Evolutionary conservation across 1,140 invertebrate species (phyloP).

Genomic region (Carposina sasakii): DNA sequence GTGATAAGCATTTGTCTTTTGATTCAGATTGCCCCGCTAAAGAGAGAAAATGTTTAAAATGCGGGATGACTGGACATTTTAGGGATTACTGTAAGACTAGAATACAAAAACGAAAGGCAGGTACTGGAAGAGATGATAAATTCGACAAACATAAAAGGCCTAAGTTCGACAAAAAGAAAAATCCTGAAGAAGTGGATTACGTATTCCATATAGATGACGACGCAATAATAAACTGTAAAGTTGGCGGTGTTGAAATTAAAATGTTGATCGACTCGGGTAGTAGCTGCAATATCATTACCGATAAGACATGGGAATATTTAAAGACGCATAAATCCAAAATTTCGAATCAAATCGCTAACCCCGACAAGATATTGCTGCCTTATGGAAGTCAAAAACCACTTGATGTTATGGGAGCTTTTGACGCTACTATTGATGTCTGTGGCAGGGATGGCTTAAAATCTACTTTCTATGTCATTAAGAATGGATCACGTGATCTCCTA

Average conservation of each 20-base stretch:
- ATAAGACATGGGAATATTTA: conserved; percentile 10
- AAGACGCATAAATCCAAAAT: conserved; percentile 7
- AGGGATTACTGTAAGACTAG: too few relatives aligned
- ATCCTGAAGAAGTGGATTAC: too few relatives aligned
- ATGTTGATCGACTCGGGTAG: conserved; percentile 24
- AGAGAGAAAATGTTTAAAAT: too few relatives aligned
- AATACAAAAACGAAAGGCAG: too few relatives aligned
- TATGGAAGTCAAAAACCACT: conserved; percentile 13
- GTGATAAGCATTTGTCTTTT: too few relatives aligned
- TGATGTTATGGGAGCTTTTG: conserved; percentile 13
- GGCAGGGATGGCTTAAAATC: conserved; percentile 3
- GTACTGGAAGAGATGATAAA: too few relatives aligned
- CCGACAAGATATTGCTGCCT: conserved; percentile 17
- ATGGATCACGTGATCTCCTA: conserved; percentile 16
- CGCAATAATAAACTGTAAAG: conserved; percentile 1
- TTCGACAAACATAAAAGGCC: too few relatives aligned
- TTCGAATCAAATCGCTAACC: conserved; percentile 16
- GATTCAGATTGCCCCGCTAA: too few relatives aligned
- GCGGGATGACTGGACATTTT: too few relatives aligned
- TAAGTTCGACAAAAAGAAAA: background rate
- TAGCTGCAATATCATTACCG: conserved; percentile 17
- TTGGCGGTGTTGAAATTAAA: conserved; percentile 10
- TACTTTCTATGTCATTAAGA: conserved; percentile 24
- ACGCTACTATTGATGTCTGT: conserved; percentile 9
- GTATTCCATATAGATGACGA: conserved; percentile 10